These are phyloP conservation scores for Casuarius casuarius DNA, from an alignment of 2,113 vertebrate species.

Conservation along the genomic window DNA sequence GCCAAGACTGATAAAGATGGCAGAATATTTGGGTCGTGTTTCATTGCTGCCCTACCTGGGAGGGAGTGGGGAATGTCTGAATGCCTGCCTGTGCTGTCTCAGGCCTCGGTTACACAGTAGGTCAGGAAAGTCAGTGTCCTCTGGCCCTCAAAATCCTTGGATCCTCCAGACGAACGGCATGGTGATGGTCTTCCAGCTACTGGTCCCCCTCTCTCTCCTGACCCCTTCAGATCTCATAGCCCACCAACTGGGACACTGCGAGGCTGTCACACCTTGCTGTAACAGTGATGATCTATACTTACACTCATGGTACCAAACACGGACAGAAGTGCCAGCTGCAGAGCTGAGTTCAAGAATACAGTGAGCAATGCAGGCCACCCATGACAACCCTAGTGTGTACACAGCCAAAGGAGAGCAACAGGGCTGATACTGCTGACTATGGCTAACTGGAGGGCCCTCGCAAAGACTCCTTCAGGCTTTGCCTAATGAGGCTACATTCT, in stretches of 20 bases:
- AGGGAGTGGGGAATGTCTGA: background rate
- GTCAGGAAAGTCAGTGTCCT: rapidly evolving
- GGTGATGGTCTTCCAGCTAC: background rate
- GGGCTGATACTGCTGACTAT: background rate
- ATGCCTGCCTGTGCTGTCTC: rapidly evolving
- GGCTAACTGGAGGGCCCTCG: background rate
- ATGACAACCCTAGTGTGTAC: background rate
- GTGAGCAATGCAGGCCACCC: background rate
- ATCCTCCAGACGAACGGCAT: background rate
- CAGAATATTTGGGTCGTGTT: background rate
- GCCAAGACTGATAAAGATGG: constrained; percentile 29
- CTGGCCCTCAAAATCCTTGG: background rate
- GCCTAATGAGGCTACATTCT: background rate
- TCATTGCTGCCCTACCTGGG: background rate
- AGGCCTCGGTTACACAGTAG: background rate
- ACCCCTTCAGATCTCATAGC: background rate
- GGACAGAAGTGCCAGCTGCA: background rate
- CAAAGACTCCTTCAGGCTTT: background rate
- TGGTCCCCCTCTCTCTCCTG: background rate
- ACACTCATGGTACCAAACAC: background rate
- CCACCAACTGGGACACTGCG: background rate
- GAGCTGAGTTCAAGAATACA: background rate
- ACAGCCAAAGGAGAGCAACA: background rate
- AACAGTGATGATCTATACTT: background rate
- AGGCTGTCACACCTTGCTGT: background rate